Evolutionary conservation across 2,113 vertebrate species (phyloP).

Genomic region (Pollachius pollachius): DNA sequence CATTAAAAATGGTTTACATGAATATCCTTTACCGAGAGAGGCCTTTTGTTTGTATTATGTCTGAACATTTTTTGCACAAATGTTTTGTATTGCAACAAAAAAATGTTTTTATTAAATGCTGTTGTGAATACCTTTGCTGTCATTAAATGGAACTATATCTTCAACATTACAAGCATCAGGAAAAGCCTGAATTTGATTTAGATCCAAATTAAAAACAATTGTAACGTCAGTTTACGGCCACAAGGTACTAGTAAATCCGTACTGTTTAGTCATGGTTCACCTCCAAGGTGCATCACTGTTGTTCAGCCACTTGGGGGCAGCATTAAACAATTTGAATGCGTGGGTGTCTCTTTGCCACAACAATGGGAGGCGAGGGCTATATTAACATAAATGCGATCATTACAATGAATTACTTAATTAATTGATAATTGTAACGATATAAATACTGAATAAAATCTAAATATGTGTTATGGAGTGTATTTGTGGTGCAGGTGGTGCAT

Average conservation of each 20-base stretch:
- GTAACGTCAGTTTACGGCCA: conserved; percentile 20
- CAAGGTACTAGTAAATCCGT: conserved; percentile 19
- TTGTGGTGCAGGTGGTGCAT: too few species aligned
- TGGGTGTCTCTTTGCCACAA: too few species aligned
- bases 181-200: not conserved
- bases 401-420: too few species aligned
- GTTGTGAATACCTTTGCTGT: conserved; percentile 59
- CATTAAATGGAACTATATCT: not conserved
- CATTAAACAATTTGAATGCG: too few species aligned
- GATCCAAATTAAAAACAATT: not conserved
- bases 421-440: too few species aligned
- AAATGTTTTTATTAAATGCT: conserved; percentile 85
- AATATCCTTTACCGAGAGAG: conserved; percentile 77
- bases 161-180: not conserved
- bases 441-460: too few species aligned
- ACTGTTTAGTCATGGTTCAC: not conserved
- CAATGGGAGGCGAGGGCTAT: too few species aligned
- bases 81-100: conserved; percentile 88
- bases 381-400: too few species aligned
- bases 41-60: conserved; percentile 78
- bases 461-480: too few species aligned
- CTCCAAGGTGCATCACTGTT: too few species aligned
- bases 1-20: conserved; percentile 64
- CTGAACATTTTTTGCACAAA: conserved; percentile 87
- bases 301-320: too few species aligned